phyloP scores from a whole-genome alignment of 1,140 invertebrate species.

The Rhagoletis zephyria region DNA sequence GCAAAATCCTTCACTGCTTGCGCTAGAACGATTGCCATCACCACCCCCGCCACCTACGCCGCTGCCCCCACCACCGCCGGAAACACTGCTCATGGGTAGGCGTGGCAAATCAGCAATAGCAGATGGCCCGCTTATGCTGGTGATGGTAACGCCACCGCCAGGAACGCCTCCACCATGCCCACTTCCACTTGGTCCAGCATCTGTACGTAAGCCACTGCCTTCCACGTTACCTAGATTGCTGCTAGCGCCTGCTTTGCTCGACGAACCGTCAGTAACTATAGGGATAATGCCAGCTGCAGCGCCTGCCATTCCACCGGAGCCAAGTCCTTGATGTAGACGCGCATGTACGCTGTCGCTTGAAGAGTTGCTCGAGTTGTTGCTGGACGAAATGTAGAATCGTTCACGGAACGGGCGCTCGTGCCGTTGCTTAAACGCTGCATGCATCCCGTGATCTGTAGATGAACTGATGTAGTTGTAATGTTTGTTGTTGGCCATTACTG shows the following conservation, averaged over 20 bases:
- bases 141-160: constrained; percentile 39
- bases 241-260: background rate
- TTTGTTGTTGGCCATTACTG: constrained; percentile 76
- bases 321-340: constrained; percentile 60
- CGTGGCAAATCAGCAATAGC: constrained; percentile 16
- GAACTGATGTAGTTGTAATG: constrained; percentile 75
- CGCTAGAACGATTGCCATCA: constrained; percentile 91
- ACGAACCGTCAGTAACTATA: background rate
- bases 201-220: background rate
- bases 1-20: constrained; percentile 95
- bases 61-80: background rate
- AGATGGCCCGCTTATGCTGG: constrained; percentile 54
- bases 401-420: constrained; percentile 65
- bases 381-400: constrained; percentile 62
- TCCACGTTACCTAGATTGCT: background rate
- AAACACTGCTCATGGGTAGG: background rate
- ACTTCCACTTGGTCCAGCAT: constrained; percentile 38
- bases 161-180: constrained; percentile 14
- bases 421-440: constrained; percentile 69
- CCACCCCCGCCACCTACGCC: constrained; percentile 51
- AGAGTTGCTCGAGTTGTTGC: constrained; percentile 64
- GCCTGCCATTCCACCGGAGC: background rate
- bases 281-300: background rate
- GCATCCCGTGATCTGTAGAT: constrained; percentile 74
- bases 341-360: constrained; percentile 63